phyloP scores from a whole-genome alignment of 2,888 invertebrate species.

The Plebejus argus region DNA sequence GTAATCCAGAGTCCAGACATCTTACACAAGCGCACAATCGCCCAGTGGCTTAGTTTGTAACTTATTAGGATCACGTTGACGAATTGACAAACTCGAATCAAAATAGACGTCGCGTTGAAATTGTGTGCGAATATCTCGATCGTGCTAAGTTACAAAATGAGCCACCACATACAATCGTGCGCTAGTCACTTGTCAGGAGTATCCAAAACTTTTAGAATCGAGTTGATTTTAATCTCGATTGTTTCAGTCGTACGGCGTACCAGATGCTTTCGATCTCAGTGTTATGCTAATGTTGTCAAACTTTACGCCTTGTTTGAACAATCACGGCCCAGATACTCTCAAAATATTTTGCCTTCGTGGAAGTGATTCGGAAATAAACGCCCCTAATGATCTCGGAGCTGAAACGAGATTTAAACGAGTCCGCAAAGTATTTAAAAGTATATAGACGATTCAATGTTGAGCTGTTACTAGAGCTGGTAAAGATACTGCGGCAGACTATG shows the following conservation, averaged over 20 bases:
- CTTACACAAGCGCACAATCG: too few relatives aligned
- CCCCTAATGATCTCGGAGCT: neutral
- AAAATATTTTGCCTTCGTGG: slow-evolving; percentile 17
- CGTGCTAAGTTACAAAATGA: too few relatives aligned
- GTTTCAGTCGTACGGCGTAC: neutral
- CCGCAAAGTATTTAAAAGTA: neutral
- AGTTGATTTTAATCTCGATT: neutral
- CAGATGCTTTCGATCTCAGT: slow-evolving; percentile 60
- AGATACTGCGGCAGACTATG: neutral
- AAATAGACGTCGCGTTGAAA: too few relatives aligned
- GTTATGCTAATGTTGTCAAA: slow-evolving; percentile 45
- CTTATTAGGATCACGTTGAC: too few relatives aligned
- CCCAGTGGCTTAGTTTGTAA: too few relatives aligned
- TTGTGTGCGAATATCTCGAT: too few relatives aligned
- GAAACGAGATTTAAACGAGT: neutral
- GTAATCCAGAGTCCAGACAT: too few relatives aligned
- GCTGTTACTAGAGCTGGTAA: neutral
- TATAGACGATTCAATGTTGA: neutral
- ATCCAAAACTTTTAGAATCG: neutral
- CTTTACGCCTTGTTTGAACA: slow-evolving; percentile 45
- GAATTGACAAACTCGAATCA: too few relatives aligned
- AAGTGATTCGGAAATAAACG: neutral
- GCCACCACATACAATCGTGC: too few relatives aligned
- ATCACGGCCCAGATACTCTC: slow-evolving; percentile 40
- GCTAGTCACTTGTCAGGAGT: too few relatives aligned